phyloP scores from a whole-genome alignment of 1,140 invertebrate genomes.

The Macrobrachium rosenbergii region DNA sequence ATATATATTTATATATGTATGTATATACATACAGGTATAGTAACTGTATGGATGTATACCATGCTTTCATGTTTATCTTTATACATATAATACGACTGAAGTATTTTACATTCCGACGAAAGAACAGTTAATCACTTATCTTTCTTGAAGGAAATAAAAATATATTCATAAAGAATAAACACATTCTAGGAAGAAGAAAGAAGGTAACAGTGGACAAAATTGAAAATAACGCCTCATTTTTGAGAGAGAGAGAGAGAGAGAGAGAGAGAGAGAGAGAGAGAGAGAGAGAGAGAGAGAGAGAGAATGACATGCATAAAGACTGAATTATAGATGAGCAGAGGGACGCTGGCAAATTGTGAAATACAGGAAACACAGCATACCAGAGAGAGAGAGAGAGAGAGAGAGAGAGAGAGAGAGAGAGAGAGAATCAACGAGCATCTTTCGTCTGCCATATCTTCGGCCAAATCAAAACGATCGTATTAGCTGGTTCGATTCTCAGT shows the following conservation, averaged over 20 bases:
- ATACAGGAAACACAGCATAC: background rate
- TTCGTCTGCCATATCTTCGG: too few species aligned
- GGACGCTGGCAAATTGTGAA: background rate
- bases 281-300: background rate
- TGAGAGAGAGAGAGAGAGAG: background rate
- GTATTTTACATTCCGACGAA: too few species aligned
- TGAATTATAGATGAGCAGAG: background rate
- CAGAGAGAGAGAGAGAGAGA: background rate
- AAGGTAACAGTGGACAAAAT: background rate
- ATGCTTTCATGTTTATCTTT: too few species aligned
- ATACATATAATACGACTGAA: too few species aligned
- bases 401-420: conserved; percentile 14
- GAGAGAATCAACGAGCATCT: background rate
- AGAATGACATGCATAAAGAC: background rate
- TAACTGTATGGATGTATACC: too few species aligned
- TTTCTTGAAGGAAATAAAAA: background rate
- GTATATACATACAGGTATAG: too few species aligned
- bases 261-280: background rate
- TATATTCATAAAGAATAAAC: background rate
- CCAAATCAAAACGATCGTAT: too few species aligned
- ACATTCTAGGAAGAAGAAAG: background rate
- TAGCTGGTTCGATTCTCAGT: too few species aligned
- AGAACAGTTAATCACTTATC: too few species aligned
- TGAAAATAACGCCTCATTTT: too few species aligned
- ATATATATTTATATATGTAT: too few species aligned